Conservation (phyloP, 1,140 invertebrate species). For the Colletes latitarsis region DNA sequence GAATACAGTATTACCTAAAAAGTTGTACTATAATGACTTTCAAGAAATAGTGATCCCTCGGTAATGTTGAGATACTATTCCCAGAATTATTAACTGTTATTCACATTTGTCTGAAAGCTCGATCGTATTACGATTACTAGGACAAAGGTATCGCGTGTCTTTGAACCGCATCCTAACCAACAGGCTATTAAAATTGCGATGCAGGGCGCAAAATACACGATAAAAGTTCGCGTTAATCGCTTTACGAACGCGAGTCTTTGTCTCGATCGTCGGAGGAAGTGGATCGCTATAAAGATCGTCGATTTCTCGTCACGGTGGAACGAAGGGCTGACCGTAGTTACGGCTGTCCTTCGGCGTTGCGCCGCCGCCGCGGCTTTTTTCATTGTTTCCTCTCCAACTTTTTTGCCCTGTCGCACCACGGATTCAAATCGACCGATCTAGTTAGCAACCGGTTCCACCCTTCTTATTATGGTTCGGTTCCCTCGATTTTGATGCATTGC, state of each 20-base stretch:
- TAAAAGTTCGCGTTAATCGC: neutral
- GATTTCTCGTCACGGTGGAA: slow-evolving; percentile 24
- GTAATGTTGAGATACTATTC: too few species aligned
- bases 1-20: too few species aligned
- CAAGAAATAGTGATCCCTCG: too few species aligned
- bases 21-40: too few species aligned
- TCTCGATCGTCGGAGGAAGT: slow-evolving; percentile 5
- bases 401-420: slow-evolving; percentile 14
- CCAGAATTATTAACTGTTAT: too few species aligned
- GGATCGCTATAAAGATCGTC: slow-evolving; percentile 16
- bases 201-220: neutral
- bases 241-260: slow-evolving; percentile 1
- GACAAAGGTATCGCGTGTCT: too few species aligned
- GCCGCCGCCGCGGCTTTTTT: neutral
- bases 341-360: neutral
- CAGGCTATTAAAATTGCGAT: neutral
- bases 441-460: slow-evolving; percentile 44
- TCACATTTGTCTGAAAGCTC: too few species aligned
- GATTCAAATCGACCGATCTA: slow-evolving; percentile 50
- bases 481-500: slow-evolving; percentile 52
- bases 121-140: too few species aligned
- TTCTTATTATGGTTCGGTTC: slow-evolving; percentile 35
- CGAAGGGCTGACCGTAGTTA: slow-evolving; percentile 1
- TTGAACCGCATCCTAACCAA: too few species aligned
- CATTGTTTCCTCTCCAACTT: slow-evolving; percentile 9